Base-by-base conservation (phyloP, 2,113 vertebrate species). In the Meleagris gallopavo region DNA sequence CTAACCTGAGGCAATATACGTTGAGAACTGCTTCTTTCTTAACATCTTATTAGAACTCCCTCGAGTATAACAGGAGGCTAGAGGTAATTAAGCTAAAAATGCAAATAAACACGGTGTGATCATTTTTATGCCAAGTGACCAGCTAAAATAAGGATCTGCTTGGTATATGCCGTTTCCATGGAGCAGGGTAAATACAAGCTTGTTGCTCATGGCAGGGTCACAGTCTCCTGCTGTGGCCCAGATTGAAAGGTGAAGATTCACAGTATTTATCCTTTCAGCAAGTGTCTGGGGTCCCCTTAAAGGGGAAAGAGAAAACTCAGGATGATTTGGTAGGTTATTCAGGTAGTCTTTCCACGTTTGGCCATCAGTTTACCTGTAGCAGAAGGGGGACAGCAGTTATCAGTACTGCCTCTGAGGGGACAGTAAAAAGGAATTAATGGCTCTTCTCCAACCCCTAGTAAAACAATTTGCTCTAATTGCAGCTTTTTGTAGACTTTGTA, bases 1-100 rank as follows among this genome's bases (percentile, higher is more conserved):
- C 91, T 98, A 97, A 97, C 96, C 72, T 40, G 80, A 95, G 94
- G 88, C 97, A 90, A 54, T 89, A 73, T 93, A 78, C 32, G 40
- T 65, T 64, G 83, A 94, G 74, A 97, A 96, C 64, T 34, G 81
- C 61, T 88, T 79, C 93, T 89, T 94, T 97, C 88, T 94, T 96
- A 95, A 81, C 60, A 89, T 94, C 96, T 96, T 96, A 95, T 92
- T 96, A 97, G 95, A 95, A 89, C 91, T 83, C 92, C 91, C 95
- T 97, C 90, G 91, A 92, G 91, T 96, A 88, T 94, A 95, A 72
- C 88, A 88, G 92, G 82, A 95, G 80, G 91, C 84, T 82, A 94
- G 92, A 95, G 90, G 93, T 96, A 95, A 96, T 96, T 97, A 96
- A 92, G 70, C 32, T 83, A 94, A 94, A 97, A 94, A 87, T 88